Percentiles rank a stretch among this genome's conserved stretches.
These are phyloP conservation scores for Temnothorax ravouxi DNA, from an alignment of 2,888 invertebrate species.

Conservation along the genomic window DNA sequence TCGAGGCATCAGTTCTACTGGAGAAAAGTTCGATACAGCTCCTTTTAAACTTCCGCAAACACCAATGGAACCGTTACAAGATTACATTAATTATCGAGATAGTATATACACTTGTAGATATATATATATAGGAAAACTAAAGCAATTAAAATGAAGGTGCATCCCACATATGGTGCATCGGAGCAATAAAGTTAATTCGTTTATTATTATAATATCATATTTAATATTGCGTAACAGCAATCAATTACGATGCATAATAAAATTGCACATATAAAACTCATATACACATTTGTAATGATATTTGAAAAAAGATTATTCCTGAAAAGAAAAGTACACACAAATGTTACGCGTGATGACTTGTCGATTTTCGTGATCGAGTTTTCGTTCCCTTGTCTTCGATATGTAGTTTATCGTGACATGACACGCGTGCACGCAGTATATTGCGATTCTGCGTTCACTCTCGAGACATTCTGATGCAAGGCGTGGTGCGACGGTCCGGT, in stretches of 20 bases:
- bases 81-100: neutral
- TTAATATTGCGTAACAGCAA: conserved; percentile 6
- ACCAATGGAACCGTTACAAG: neutral
- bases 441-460: conserved; percentile 75
- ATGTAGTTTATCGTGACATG: conserved; percentile 53
- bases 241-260: neutral
- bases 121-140: neutral
- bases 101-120: neutral
- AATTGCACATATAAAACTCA: neutral
- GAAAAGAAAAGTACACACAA: neutral
- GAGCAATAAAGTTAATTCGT: neutral
- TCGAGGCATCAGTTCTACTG: neutral
- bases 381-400: conserved; percentile 28
- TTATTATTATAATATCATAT: neutral
- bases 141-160: neutral
- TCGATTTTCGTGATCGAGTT: conserved; percentile 11
- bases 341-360: neutral
- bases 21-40: neutral
- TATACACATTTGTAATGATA: neutral
- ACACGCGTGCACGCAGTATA: conserved; percentile 65
- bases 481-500: conserved; percentile 74
- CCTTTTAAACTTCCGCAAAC: neutral
- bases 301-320: neutral
- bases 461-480: conserved; percentile 78
- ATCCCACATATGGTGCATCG: neutral